Conservation (phyloP, 2,797 vertebrate genomes). For the Heliangelus exortis region DNA sequence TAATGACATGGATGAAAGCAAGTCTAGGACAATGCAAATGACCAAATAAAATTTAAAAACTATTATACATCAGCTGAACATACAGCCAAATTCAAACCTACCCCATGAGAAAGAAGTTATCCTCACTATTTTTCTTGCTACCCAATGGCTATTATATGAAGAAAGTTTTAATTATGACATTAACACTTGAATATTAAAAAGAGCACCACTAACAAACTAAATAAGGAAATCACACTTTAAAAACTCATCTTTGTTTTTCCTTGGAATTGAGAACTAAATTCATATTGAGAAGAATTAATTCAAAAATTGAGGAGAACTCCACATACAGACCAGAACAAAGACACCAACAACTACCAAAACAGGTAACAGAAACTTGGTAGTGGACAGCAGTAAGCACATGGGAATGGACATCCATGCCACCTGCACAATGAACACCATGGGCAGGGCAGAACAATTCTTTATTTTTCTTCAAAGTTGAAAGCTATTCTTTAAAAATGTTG, state of each 20-base stretch:
- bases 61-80: not conserved
- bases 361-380: not conserved
- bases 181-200: not conserved
- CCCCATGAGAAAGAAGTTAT: not conserved
- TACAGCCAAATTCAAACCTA: not conserved
- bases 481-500: not conserved
- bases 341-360: not conserved
- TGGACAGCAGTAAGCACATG: not conserved
- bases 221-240: not conserved
- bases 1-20: not conserved
- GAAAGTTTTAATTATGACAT: not conserved
- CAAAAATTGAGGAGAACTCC: not conserved
- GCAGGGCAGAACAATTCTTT: not conserved
- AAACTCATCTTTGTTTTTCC: not conserved
- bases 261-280: not conserved
- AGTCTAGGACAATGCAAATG: not conserved
- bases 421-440: not conserved
- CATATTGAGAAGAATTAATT: not conserved
- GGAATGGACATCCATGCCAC: fast-evolving
- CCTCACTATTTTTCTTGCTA: not conserved
- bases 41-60: not conserved
- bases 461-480: not conserved
- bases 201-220: not conserved
- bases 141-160: not conserved
- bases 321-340: not conserved